A percentile compares a stretch with the other conserved stretches of the same genome.
These are phyloP conservation scores for Cephalopterus ornatus DNA, from an alignment of 2,113 vertebrate species.

Conservation along the genomic window DNA sequence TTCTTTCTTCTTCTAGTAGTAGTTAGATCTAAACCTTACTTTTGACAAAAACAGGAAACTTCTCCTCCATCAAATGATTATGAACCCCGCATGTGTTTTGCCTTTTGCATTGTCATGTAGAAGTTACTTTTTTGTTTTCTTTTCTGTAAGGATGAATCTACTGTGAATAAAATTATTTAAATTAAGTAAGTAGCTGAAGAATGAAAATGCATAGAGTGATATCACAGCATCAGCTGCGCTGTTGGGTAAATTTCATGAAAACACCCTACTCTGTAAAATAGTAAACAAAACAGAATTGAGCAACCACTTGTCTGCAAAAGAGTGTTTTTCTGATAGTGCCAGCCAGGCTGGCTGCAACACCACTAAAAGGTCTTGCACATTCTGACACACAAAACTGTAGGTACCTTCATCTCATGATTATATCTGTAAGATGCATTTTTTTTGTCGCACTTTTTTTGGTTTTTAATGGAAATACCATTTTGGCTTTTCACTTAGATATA, in stretches of 20 bases:
- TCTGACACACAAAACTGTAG: not conserved
- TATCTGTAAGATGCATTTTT: not conserved
- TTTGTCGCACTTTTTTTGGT: not conserved
- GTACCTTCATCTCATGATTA: not conserved
- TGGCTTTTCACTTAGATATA: not conserved
- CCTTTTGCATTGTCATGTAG: not conserved
- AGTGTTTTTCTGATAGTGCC: not conserved
- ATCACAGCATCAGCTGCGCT: not conserved
- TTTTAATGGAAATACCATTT: not conserved
- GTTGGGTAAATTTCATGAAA: not conserved
- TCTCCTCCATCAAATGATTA: not conserved
- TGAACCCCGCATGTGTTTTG: accelerated
- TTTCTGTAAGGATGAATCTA: not conserved
- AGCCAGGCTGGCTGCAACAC: not conserved
- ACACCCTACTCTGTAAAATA: not conserved
- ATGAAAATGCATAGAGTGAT: not conserved
- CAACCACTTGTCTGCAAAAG: not conserved
- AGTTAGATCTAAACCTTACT: not conserved
- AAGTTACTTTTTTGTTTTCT: not conserved
- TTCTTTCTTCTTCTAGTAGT: not conserved
- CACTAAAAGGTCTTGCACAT: not conserved
- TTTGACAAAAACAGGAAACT: not conserved
- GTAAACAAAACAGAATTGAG: not conserved
- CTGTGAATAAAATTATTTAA: not conserved
- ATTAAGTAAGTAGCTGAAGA: not conserved